Conservation (phyloP, 1,140 invertebrate species). For the Anastatus disparis region DNA sequence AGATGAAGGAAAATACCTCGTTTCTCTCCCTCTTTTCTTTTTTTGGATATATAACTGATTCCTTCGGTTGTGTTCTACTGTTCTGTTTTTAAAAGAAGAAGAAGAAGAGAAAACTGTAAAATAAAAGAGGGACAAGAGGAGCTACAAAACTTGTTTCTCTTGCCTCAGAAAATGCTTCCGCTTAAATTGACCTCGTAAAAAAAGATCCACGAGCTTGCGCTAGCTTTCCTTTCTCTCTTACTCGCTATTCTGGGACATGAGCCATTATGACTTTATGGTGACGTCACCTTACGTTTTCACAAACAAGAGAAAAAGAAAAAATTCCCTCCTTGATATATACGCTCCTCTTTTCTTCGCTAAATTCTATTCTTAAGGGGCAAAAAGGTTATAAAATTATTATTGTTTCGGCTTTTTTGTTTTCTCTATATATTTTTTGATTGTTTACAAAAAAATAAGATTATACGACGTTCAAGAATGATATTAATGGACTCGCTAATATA, state of each 20-base stretch:
- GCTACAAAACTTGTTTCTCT: conserved; percentile 25
- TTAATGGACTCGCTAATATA: background rate
- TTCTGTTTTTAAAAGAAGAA: too few species aligned
- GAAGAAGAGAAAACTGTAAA: too few species aligned
- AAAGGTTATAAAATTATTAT: background rate
- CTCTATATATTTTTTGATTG: background rate
- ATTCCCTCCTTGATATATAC: too few species aligned
- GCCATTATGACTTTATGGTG: background rate
- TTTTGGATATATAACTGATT: background rate
- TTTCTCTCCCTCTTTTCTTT: background rate
- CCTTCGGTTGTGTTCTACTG: background rate
- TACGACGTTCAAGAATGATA: background rate
- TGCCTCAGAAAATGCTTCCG: background rate
- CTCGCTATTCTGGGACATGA: too few species aligned
- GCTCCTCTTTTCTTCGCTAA: conserved; percentile 10
- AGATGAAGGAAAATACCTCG: background rate
- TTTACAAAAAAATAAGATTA: background rate
- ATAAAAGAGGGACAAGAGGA: background rate
- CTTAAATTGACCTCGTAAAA: conserved; percentile 31
- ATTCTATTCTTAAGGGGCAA: background rate
- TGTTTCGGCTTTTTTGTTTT: background rate
- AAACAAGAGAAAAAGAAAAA: too few species aligned
- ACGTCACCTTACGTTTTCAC: background rate
- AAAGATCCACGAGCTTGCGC: background rate
- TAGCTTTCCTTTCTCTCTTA: background rate